A percentile compares a stretch with the other conserved stretches of the same genome.
These are phyloP conservation scores for Odontamblyopus rebecca DNA, from an alignment of 2,797 vertebrate genomes.

Conservation along the genomic window DNA sequence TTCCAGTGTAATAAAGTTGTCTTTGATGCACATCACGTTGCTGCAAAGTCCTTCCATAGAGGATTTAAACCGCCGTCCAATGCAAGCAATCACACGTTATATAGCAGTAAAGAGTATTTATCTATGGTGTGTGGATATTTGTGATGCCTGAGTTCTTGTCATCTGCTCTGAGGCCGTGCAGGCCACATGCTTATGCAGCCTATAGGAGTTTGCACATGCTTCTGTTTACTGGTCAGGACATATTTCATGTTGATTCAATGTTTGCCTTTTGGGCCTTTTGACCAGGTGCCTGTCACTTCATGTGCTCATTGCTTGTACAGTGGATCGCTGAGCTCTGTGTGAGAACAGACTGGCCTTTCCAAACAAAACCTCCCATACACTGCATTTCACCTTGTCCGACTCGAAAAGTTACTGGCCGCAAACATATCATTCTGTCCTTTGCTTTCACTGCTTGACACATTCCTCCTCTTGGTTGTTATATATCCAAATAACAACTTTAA, in stretches of 20 bases:
- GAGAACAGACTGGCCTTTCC: slow-evolving; percentile 75
- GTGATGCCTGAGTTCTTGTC: slow-evolving; percentile 3
- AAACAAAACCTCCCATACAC: slow-evolving; percentile 69
- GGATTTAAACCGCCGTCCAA: slow-evolving; percentile 12
- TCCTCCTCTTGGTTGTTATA: slow-evolving; percentile 9
- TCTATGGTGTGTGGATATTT: slow-evolving; percentile 26
- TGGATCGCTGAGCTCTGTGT: slow-evolving; percentile 54
- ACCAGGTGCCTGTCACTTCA: slow-evolving; percentile 47
- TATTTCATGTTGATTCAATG: slow-evolving; percentile 65
- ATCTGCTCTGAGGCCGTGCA: slow-evolving; percentile 12
- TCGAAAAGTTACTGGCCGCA: slow-evolving; percentile 65
- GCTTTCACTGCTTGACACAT: slow-evolving; percentile 30
- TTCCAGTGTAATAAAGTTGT: slow-evolving; percentile 38
- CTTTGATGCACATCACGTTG: slow-evolving; percentile 44
- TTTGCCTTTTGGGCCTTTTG: slow-evolving; percentile 55
- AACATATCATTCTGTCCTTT: slow-evolving; percentile 32
- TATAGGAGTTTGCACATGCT: slow-evolving; percentile 42
- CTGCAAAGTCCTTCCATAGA: slow-evolving; percentile 7
- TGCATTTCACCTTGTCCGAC: slow-evolving; percentile 72
- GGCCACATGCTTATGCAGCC: slow-evolving; percentile 15
- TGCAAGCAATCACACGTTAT: slow-evolving; percentile 18
- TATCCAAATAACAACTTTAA: slow-evolving; percentile 9
- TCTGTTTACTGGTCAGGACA: slow-evolving; percentile 40
- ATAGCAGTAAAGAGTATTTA: slow-evolving; percentile 7
- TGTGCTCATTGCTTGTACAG: slow-evolving; percentile 48